Evolutionary conservation across 2,797 vertebrate genomes (phyloP), one percentile per base, ranked within the genome.

Genomic region (Falco columbarius): DNA sequence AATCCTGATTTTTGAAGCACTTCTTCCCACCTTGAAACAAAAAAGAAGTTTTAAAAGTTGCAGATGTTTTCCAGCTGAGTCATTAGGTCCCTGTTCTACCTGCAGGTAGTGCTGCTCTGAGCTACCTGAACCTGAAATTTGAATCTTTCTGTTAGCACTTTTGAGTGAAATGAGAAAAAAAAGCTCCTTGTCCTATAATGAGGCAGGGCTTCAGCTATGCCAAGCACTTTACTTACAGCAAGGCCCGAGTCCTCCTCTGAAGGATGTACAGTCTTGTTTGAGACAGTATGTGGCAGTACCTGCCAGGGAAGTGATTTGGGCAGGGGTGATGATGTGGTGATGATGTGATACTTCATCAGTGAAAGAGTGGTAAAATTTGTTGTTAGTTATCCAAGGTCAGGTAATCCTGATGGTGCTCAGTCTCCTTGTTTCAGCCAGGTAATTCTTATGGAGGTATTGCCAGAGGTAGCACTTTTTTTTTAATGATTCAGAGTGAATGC

Each of bases 1-100:
- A 63, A 67, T 61, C 29, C 27, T 67, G 21, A 30, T 42, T 71
- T 96, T 63, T 87, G 29, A 89, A 83, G 38, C 40, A 12, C 10
- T 66, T 93, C 15, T 87, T 62, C 20, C 34, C 52, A 71, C 26
- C 32, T 89, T 44, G 52, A 86, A 87, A 85, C 16, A 92, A 85
- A 80, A 76, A 55, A 74, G 27, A 32, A 42, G 4, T 34, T 71
- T n/a, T 23, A 2, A 36, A 85, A 79, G 40, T 13, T 83, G 14
- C 52, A 54, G 24, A 40, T 84, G 24, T 65, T 79, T 51, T 4
- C 3, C 47, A 80, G 12, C 36, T 74, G 55, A 67, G 67, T 56
- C 34, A 40, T 12, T n/a, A 32, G 10, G 17, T 93, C 40, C 13
- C 46, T 76, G n/a, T 11, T 81, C 23, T 81, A 65, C 70, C n/a